Percentiles rank a stretch among this genome's conserved stretches.
phyloP scores from a whole-genome alignment of 2,113 vertebrate species.

The Brachyistius frenatus region DNA sequence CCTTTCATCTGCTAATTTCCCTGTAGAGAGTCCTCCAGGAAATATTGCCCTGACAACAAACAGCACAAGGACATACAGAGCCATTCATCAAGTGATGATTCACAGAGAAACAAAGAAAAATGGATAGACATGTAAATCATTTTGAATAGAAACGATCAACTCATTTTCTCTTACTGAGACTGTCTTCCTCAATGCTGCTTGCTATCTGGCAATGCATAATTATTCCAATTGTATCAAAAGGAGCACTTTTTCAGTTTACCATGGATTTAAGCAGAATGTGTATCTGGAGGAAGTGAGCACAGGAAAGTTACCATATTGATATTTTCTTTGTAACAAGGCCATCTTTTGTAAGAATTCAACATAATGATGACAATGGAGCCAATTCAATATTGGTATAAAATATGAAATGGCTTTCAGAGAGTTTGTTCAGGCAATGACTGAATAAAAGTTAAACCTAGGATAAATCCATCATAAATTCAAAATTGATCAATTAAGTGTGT shows the following conservation, averaged over 20 bases:
- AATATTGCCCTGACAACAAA: not conserved
- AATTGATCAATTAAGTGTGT: conserved; percentile 8
- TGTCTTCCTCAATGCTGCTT: not conserved
- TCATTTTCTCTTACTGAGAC: not conserved
- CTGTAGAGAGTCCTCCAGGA: not conserved
- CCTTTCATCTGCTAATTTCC: not conserved
- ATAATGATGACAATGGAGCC: conserved; percentile 46
- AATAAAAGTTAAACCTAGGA: conserved; percentile 31
- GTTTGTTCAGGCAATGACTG: conserved; percentile 28
- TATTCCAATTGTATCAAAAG: conserved; percentile 38
- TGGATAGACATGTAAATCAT: not conserved
- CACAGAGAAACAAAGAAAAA: not conserved
- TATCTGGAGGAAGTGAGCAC: conserved; percentile 18
- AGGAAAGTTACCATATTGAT: conserved; percentile 52
- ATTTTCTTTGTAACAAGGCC: conserved; percentile 31
- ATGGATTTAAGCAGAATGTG: conserved; percentile 41
- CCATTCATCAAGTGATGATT: not conserved
- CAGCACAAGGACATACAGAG: not conserved
- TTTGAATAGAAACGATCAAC: conserved; percentile 7
- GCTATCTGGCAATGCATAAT: conserved; percentile 15
- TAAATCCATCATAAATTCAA: conserved; percentile 35
- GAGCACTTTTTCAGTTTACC: conserved; percentile 21
- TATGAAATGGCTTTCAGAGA: conserved; percentile 41
- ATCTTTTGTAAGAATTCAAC: conserved; percentile 47
- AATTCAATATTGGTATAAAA: conserved; percentile 22